These are phyloP conservation scores for Lateolabrax maculatus DNA, from an alignment of 2,797 vertebrate species.

Conservation along the genomic window DNA sequence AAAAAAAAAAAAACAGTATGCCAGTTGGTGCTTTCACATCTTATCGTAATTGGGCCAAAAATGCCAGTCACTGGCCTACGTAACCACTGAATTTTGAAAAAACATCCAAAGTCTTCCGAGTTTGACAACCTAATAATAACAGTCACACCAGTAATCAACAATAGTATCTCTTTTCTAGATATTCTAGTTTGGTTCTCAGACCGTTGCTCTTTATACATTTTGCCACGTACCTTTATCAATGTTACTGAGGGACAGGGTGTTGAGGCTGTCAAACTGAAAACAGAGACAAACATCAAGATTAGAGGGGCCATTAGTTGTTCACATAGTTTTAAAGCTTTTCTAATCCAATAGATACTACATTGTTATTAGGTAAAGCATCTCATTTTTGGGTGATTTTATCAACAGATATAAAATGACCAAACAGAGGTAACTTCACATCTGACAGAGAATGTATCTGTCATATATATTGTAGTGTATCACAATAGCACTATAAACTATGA, in stretches of 20 bases:
- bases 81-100: neutral
- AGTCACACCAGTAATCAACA: neutral
- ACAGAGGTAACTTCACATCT: neutral
- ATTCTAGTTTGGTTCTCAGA: neutral
- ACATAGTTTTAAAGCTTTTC: neutral
- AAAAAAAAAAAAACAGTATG: neutral
- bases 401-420: neutral
- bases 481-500: neutral
- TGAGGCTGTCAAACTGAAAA: slow-evolving; percentile 94
- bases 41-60: neutral
- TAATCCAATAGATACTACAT: neutral
- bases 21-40: neutral
- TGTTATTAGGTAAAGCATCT: neutral
- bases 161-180: neutral
- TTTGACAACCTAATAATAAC: neutral
- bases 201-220: neutral
- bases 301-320: neutral
- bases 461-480: neutral
- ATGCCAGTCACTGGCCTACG: neutral
- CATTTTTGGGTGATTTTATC: neutral
- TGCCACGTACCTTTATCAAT: slow-evolving; percentile 93
- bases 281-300: slow-evolving; percentile 37
- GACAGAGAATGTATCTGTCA: neutral
- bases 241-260: slow-evolving; percentile 90
- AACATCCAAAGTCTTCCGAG: neutral